phyloP scores from a whole-genome alignment of 2,113 vertebrate genomes.

The Psittacara wagleri region DNA sequence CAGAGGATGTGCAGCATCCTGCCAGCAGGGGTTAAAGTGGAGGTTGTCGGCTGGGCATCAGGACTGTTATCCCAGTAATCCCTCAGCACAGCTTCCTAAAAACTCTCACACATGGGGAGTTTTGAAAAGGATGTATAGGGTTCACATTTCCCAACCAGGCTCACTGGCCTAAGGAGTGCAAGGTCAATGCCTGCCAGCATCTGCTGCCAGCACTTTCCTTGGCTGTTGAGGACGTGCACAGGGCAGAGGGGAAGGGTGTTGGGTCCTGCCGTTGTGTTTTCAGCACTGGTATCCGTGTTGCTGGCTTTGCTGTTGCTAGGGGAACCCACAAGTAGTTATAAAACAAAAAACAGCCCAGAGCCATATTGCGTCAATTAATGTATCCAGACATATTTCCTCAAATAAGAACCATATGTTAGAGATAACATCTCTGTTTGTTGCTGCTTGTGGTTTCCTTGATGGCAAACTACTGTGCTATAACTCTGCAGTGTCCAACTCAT shows the following conservation, averaged over 20 bases:
- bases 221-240: accelerated
- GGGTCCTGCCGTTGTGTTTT: neutral
- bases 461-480: neutral
- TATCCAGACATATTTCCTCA: neutral
- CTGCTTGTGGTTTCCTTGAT: neutral
- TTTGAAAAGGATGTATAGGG: neutral
- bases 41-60: neutral
- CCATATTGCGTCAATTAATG: neutral
- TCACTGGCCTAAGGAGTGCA: neutral
- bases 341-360: neutral
- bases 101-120: neutral
- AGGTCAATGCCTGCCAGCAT: neutral
- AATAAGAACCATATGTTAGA: neutral
- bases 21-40: accelerated
- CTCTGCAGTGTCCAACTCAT: neutral
- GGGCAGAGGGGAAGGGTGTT: neutral
- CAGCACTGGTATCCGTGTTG: neutral
- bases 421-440: neutral
- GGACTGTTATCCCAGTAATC: neutral
- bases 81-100: neutral
- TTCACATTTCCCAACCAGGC: accelerated
- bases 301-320: neutral
- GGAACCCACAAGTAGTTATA: neutral
- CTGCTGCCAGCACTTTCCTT: neutral
- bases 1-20: neutral